These are phyloP conservation scores for Tetragnatha montana DNA, from an alignment of 2,888 invertebrate genomes.

Conservation along the genomic window DNA sequence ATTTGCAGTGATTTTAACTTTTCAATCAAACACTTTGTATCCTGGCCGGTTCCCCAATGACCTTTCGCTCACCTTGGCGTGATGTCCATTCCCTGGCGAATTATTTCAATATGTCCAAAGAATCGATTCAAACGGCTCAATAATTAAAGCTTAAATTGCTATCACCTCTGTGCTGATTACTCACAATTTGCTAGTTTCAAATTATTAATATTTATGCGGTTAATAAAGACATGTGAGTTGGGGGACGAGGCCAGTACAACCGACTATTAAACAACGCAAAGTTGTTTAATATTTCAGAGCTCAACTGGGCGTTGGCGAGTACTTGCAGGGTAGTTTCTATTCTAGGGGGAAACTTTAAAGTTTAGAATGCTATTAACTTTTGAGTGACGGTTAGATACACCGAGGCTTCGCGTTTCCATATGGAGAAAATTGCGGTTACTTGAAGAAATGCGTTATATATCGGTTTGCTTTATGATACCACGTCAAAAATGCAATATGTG, in stretches of 20 bases:
- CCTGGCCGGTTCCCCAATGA: constrained; percentile 4
- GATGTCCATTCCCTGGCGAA: constrained; percentile 10
- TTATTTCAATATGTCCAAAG: constrained; percentile 21
- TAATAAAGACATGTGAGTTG: constrained; percentile 14
- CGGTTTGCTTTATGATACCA: too few species aligned
- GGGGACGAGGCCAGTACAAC: neutral
- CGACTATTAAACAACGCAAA: constrained; percentile 40
- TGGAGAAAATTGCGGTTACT: neutral
- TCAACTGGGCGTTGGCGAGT: constrained; percentile 33
- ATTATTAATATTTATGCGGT: constrained; percentile 42
- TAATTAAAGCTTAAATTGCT: constrained; percentile 30
- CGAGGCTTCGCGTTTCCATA: neutral
- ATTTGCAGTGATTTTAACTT: neutral
- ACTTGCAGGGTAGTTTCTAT: neutral
- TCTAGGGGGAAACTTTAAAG: neutral
- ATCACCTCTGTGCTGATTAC: constrained; percentile 19
- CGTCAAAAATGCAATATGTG: too few species aligned
- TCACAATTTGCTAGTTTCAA: constrained; percentile 29
- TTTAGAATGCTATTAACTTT: neutral
- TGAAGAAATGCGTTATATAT: neutral
- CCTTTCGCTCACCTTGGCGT: constrained; percentile 19
- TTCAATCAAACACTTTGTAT: neutral
- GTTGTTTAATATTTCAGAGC: constrained; percentile 44
- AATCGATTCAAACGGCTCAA: constrained; percentile 31
- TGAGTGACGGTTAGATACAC: neutral